A percentile compares a stretch with the other conserved stretches of the same genome.
phyloP scores from a whole-genome alignment of 2,797 vertebrate genomes.

The Anguilla marmorata region DNA sequence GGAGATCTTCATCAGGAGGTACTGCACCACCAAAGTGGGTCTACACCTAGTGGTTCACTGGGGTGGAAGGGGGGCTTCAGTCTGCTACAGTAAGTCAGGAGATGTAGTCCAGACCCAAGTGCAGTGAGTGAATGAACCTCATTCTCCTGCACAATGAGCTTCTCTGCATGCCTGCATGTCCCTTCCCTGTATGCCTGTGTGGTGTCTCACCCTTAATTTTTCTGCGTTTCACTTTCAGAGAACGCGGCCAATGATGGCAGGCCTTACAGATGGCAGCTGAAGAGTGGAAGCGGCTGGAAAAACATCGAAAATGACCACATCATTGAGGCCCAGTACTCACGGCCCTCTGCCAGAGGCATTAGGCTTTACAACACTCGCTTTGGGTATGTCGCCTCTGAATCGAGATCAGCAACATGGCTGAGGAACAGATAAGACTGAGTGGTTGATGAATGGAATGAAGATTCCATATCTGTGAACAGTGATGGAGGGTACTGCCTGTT shows the following conservation, averaged over 20 bases:
- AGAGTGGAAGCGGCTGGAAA: constrained; percentile 53
- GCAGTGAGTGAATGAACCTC: neutral
- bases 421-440: neutral
- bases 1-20: constrained; percentile 34
- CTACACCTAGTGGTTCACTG: neutral
- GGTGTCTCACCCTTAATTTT: neutral
- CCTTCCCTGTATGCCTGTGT: neutral
- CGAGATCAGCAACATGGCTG: neutral
- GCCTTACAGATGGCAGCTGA: constrained; percentile 67
- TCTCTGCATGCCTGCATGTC: neutral
- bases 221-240: constrained; percentile 39
- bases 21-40: neutral
- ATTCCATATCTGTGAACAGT: neutral
- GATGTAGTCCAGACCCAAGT: neutral
- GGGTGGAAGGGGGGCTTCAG: neutral
- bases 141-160: neutral
- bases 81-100: neutral
- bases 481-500: neutral
- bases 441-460: neutral
- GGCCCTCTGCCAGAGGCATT: constrained; percentile 63
- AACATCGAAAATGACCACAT: constrained; percentile 65
- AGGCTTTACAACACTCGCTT: constrained; percentile 65
- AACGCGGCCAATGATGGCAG: constrained; percentile 45
- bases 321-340: constrained; percentile 69
- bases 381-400: constrained; percentile 54